Evolutionary conservation across 2,113 vertebrate genomes (phyloP).

Genomic region (Oenanthe oenanthe): DNA sequence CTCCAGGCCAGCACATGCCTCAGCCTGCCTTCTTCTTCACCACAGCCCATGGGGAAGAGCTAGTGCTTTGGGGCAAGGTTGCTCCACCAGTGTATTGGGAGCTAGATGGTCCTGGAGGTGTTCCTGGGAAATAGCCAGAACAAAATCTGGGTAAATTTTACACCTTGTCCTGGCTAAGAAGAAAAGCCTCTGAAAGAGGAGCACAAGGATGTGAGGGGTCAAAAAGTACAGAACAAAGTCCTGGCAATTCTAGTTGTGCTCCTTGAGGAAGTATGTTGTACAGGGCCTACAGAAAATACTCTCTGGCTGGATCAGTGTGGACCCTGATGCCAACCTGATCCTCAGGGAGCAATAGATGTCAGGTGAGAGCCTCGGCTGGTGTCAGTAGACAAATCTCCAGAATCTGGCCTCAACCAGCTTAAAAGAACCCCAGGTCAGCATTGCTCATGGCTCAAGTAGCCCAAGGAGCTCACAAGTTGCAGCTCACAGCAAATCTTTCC

Average conservation of each 20-base stretch:
- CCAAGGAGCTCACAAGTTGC: neutral
- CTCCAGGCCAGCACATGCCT: neutral
- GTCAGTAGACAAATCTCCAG: neutral
- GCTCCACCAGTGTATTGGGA: neutral
- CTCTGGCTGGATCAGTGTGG: neutral
- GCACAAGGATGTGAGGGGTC: neutral
- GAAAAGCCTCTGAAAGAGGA: neutral
- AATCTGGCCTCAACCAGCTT: neutral
- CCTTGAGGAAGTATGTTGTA: neutral
- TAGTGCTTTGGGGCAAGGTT: neutral
- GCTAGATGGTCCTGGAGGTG: neutral
- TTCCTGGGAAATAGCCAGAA: neutral
- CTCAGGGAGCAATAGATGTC: neutral
- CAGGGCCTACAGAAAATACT: neutral
- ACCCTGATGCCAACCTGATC: neutral
- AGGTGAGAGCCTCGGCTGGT: neutral
- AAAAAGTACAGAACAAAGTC: neutral
- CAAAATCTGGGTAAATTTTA: neutral
- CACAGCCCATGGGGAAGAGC: neutral
- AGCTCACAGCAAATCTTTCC: neutral
- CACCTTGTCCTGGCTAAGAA: neutral
- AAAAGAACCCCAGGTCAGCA: neutral
- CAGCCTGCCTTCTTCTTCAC: neutral
- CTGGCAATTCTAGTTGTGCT: neutral
- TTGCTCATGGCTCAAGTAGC: neutral